These are phyloP conservation scores for Pemphredon lugubris DNA, from an alignment of 2,888 invertebrate species.

Conservation along the genomic window DNA sequence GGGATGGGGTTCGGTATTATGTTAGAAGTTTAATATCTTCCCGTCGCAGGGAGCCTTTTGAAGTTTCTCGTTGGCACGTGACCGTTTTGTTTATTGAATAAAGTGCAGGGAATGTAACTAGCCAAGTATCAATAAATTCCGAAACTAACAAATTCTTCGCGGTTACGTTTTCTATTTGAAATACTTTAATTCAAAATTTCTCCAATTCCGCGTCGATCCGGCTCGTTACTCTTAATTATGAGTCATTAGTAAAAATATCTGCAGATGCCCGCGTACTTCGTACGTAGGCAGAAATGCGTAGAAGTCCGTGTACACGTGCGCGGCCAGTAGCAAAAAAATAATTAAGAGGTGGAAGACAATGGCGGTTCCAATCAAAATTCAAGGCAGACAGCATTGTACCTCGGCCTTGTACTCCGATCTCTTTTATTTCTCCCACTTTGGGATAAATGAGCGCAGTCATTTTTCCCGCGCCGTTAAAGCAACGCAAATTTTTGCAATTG, in stretches of 20 bases:
- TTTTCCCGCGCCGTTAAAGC: slow-evolving; percentile 46
- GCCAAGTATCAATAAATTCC: no score
- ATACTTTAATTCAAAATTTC: slow-evolving; percentile 35
- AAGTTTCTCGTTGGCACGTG: slow-evolving; percentile 71
- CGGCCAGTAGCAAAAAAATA: slow-evolving; percentile 55
- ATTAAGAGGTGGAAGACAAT: slow-evolving; percentile 59
- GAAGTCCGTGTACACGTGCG: slow-evolving; percentile 15
- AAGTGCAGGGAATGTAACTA: no score
- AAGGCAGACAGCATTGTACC: slow-evolving; percentile 65
- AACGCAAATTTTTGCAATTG: slow-evolving; percentile 2
- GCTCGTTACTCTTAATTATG: slow-evolving; percentile 32
- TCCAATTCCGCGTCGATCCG: not conserved
- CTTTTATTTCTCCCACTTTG: slow-evolving; percentile 45
- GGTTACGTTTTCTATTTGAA: no score
- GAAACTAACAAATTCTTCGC: no score
- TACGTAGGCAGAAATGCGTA: slow-evolving; percentile 23
- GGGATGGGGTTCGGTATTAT: slow-evolving; percentile 59
- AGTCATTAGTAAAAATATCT: slow-evolving; percentile 15
- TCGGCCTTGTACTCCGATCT: slow-evolving; percentile 29
- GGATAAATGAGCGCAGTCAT: slow-evolving; percentile 45
- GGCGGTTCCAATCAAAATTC: slow-evolving; percentile 63
- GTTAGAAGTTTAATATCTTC: slow-evolving; percentile 78
- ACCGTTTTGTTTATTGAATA: no score
- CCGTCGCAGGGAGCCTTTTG: slow-evolving; percentile 61
- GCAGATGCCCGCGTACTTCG: slow-evolving; percentile 4